Percentiles rank a stretch among this genome's conserved stretches.
Conservation (phyloP, 2,797 vertebrate species). For the Thamnophis elegans region DNA sequence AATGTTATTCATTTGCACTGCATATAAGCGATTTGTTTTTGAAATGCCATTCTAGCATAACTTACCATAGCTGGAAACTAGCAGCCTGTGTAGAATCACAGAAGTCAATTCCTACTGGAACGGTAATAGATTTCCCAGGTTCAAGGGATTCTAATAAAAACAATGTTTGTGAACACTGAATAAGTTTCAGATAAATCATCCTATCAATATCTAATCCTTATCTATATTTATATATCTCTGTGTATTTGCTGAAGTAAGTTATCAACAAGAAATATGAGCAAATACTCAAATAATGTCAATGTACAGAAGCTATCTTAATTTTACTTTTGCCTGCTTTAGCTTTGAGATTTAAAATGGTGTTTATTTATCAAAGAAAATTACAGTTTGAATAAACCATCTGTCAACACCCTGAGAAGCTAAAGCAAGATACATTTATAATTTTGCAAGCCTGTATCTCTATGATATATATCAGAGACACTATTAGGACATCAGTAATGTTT, state of each 20-base stretch:
- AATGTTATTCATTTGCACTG: constrained; percentile 1
- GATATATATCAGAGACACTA: neutral
- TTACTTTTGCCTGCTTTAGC: constrained; percentile 36
- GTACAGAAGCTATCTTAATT: constrained; percentile 26
- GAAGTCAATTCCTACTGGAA: constrained; percentile 93
- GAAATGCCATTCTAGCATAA: constrained; percentile 25
- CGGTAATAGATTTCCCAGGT: constrained; percentile 83
- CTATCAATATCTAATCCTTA: neutral
- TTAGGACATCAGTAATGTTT: neutral
- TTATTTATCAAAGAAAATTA: constrained; percentile 2
- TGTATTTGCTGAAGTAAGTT: constrained; percentile 53
- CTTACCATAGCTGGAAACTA: constrained; percentile 95
- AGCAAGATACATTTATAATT: neutral
- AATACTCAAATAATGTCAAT: constrained; percentile 34
- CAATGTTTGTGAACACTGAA: constrained; percentile 65
- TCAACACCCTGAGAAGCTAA: neutral
- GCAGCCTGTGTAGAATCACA: constrained; percentile 94
- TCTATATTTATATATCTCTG: neutral
- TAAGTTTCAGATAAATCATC: constrained; percentile 2
- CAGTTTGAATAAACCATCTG: constrained; percentile 25
- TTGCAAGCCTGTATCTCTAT: neutral
- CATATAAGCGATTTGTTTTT: neutral
- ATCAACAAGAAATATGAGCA: constrained; percentile 50
- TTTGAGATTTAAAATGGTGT: constrained; percentile 17
- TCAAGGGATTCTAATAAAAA: constrained; percentile 83